Conservation (phyloP, 2,888 invertebrate species). For the Thelaira solivaga region DNA sequence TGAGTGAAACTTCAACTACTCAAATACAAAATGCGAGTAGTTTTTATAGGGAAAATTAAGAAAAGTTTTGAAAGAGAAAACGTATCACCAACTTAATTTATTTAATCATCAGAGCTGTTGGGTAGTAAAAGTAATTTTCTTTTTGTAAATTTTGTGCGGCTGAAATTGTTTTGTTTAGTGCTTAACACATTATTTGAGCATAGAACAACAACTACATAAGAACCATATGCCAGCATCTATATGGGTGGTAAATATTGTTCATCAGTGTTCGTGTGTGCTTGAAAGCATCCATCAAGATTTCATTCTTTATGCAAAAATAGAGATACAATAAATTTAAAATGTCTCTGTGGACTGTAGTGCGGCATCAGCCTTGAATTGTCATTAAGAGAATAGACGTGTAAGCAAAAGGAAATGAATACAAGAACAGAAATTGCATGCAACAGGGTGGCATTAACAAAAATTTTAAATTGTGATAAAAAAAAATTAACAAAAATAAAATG, state of each 20-base stretch:
- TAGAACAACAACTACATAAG: not conserved
- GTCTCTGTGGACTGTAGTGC: slow-evolving; percentile 1
- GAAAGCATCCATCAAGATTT: slow-evolving; percentile 43
- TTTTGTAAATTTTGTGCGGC: not conserved
- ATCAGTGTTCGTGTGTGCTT: not conserved
- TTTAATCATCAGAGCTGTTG: not conserved
- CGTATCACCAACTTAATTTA: not conserved
- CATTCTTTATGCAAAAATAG: slow-evolving; percentile 7
- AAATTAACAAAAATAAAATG: no score
- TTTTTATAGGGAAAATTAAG: no score
- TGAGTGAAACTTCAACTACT: no score
- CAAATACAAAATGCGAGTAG: no score
- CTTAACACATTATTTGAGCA: not conserved
- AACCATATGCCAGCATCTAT: not conserved
- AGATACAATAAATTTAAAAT: slow-evolving; percentile 36
- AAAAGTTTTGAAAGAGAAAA: no score
- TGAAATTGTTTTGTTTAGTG: not conserved
- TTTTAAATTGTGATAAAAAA: no score
- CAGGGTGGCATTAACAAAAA: no score
- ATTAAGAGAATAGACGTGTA: not conserved
- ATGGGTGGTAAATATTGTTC: not conserved
- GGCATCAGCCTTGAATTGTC: not conserved
- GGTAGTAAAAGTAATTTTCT: not conserved
- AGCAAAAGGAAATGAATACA: no score
- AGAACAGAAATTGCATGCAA: no score